phyloP scores from a whole-genome alignment of 2,797 vertebrate genomes.

The Anas georgica region DNA sequence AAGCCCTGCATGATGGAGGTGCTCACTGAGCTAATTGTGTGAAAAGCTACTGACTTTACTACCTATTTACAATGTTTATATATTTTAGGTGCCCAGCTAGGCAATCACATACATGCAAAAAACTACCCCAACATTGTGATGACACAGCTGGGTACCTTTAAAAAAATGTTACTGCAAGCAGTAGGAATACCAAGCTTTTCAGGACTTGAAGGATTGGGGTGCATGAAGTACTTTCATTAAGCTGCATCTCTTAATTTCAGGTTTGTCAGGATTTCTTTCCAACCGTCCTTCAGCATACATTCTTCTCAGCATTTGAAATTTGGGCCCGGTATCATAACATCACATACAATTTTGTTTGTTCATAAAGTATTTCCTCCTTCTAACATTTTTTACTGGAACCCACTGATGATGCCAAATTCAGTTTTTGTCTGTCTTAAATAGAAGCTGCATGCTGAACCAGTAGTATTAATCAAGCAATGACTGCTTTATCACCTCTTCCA shows the following conservation, averaged over 20 bases:
- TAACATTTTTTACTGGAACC: background rate
- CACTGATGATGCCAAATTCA: background rate
- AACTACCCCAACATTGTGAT: background rate
- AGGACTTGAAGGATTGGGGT: background rate
- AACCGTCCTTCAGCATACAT: background rate
- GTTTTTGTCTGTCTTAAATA: background rate
- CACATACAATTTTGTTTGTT: rapidly evolving
- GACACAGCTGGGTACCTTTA: background rate
- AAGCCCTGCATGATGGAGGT: background rate
- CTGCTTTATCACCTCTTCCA: background rate
- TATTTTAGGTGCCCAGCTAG: background rate
- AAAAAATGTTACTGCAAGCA: background rate
- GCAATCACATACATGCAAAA: background rate
- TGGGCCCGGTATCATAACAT: background rate
- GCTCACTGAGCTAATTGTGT: background rate
- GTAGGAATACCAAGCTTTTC: background rate
- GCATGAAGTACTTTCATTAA: background rate
- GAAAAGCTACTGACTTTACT: background rate
- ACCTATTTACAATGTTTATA: background rate
- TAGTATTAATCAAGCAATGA: background rate
- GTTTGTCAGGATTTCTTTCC: background rate
- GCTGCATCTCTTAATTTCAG: background rate
- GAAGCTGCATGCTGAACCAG: background rate
- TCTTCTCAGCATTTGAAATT: background rate
- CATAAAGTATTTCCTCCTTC: background rate